These are phyloP conservation scores for Amiota communis DNA, from an alignment of 2,888 invertebrate genomes.

Conservation along the genomic window DNA sequence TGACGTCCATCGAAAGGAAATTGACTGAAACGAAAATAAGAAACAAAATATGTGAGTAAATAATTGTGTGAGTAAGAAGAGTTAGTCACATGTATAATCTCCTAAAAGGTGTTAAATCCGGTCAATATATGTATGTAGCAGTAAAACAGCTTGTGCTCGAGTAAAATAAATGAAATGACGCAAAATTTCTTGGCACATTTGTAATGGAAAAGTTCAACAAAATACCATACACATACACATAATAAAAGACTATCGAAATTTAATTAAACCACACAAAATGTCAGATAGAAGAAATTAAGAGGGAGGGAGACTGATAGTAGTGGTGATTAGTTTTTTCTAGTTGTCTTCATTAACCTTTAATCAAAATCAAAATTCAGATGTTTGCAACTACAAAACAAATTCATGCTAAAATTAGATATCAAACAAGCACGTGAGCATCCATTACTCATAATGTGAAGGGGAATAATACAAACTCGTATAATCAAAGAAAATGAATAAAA, in stretches of 20 bases:
- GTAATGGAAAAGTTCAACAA: neutral
- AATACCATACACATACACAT: neutral
- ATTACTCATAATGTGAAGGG: slow-evolving; percentile 55
- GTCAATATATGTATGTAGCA: neutral
- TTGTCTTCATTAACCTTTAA: neutral
- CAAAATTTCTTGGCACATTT: slow-evolving; percentile 27
- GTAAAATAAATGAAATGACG: slow-evolving; percentile 25
- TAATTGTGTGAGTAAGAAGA: neutral
- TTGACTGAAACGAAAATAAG: slow-evolving; percentile 61
- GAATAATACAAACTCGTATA: too few relatives aligned
- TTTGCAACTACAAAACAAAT: too few relatives aligned
- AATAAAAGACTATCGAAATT: neutral
- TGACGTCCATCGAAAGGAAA: slow-evolving; percentile 81
- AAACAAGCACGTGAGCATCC: slow-evolving; percentile 63
- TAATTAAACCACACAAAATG: too few relatives aligned
- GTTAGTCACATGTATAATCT: neutral
- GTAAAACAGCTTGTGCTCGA: neutral
- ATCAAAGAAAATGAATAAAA: too few relatives aligned
- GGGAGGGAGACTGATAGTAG: too few relatives aligned
- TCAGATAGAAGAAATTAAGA: too few relatives aligned
- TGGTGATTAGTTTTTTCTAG: neutral
- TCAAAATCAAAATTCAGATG: slow-evolving; percentile 20
- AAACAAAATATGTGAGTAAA: slow-evolving; percentile 12
- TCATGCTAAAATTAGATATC: too few relatives aligned
- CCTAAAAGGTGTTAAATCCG: too few relatives aligned